Evolutionary conservation across 2,888 invertebrate genomes (phyloP).

Genomic region (Pachydiplax longipennis): DNA sequence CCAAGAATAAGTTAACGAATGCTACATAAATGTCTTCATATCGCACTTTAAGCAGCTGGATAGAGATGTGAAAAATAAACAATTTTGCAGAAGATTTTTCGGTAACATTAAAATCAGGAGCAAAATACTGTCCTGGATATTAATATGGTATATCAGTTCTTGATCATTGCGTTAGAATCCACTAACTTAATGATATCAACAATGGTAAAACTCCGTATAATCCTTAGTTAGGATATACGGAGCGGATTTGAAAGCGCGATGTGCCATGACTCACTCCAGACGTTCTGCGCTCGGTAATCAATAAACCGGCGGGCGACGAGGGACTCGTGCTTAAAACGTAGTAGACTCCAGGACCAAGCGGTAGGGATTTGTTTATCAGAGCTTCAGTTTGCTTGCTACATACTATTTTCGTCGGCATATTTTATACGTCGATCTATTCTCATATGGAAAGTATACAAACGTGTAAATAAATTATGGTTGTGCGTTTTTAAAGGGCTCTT

Average conservation of each 20-base stretch:
- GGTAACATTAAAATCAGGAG: no score
- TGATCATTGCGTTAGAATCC: no score
- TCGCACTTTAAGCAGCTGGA: no score
- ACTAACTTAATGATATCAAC: no score
- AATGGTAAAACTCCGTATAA: no score
- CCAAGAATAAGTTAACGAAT: no score
- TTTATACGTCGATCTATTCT: neutral
- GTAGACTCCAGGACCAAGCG: conserved; percentile 24
- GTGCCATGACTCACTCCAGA: conserved; percentile 28
- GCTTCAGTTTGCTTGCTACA: neutral
- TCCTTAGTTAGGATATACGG: neutral
- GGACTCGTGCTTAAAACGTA: conserved; percentile 37
- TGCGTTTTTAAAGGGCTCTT: neutral
- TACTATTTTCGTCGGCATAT: neutral
- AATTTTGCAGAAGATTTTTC: no score
- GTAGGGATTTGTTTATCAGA: conserved; percentile 38
- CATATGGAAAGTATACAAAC: neutral
- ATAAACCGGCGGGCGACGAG: conserved; percentile 32
- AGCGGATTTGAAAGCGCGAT: neutral
- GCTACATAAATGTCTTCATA: no score
- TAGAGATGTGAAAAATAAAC: no score
- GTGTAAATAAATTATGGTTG: neutral
- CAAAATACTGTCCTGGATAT: no score
- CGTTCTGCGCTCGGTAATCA: conserved; percentile 28
- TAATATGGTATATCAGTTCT: no score